phyloP scores from a whole-genome alignment of 2,113 vertebrate genomes.

The Myodes glareolus region DNA sequence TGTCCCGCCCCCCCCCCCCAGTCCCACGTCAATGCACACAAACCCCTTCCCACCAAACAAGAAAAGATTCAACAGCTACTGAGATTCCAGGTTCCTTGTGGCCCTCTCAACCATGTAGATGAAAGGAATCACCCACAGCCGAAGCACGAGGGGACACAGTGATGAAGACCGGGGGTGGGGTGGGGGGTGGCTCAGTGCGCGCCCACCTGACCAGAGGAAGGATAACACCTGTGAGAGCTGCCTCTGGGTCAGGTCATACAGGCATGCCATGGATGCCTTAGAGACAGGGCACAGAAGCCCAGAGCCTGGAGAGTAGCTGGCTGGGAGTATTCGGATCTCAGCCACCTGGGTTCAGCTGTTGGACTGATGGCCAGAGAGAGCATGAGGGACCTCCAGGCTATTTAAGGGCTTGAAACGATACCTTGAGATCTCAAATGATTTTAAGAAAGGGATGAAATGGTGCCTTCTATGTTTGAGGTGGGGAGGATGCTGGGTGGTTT shows the following conservation, averaged over 20 bases:
- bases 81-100: not conserved
- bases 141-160: not conserved
- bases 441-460: not conserved
- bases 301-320: not conserved
- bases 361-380: not conserved
- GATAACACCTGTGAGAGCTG: not conserved
- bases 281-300: not conserved
- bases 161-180: not conserved
- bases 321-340: not conserved
- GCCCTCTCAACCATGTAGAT: not conserved
- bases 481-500: too few relatives aligned
- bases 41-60: not conserved
- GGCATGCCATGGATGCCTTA: not conserved
- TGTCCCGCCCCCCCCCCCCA: not conserved
- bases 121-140: not conserved
- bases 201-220: not conserved
- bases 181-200: too few relatives aligned
- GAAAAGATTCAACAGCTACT: not conserved
- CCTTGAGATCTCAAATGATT: not conserved
- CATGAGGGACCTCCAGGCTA: not conserved
- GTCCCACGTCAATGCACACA: not conserved
- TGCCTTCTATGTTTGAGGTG: not conserved
- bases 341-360: not conserved
- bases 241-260: not conserved
- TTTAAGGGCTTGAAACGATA: not conserved